Evolutionary conservation across 2,113 vertebrate species (phyloP).

Genomic region (Varanus komodoensis): DNA sequence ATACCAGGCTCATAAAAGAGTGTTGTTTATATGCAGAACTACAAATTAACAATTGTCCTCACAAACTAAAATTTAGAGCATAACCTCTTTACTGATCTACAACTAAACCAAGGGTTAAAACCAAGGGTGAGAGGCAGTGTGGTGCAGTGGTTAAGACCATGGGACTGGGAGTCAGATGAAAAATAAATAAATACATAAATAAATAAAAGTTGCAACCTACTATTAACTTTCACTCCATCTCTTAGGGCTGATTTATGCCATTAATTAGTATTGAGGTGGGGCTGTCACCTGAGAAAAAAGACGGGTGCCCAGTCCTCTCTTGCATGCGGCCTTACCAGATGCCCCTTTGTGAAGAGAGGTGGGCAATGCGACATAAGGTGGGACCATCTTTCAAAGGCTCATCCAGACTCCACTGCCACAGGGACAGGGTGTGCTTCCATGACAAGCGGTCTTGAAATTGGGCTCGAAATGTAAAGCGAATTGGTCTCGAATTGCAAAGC

Average conservation of each 20-base stretch:
- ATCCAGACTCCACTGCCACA: not conserved
- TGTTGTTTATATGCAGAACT: not conserved
- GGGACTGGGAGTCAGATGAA: too few relatives aligned
- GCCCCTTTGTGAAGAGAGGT: not conserved
- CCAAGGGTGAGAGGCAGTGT: too few relatives aligned
- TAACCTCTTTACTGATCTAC: not conserved
- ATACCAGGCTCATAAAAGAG: not conserved
- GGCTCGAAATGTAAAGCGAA: too few relatives aligned
- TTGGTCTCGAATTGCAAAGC: not conserved
- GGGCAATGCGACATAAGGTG: not conserved
- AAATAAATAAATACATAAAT: too few relatives aligned
- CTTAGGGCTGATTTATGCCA: not conserved
- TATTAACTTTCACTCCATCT: not conserved
- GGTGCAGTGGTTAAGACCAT: too few relatives aligned
- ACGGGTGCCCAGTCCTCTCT: not conserved
- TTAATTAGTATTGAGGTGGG: not conserved
- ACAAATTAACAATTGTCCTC: not conserved
- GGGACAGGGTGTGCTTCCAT: not conserved
- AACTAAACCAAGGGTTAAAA: not conserved
- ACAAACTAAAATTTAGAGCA: not conserved
- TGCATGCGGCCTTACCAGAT: not conserved
- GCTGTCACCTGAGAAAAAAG: not conserved
- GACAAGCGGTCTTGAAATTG: too few relatives aligned
- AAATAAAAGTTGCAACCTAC: not conserved
- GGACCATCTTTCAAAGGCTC: not conserved